A percentile compares a stretch with the other conserved stretches of the same genome.
phyloP scores from a whole-genome alignment of 2,113 vertebrate genomes.

The Clarias batrachus region DNA sequence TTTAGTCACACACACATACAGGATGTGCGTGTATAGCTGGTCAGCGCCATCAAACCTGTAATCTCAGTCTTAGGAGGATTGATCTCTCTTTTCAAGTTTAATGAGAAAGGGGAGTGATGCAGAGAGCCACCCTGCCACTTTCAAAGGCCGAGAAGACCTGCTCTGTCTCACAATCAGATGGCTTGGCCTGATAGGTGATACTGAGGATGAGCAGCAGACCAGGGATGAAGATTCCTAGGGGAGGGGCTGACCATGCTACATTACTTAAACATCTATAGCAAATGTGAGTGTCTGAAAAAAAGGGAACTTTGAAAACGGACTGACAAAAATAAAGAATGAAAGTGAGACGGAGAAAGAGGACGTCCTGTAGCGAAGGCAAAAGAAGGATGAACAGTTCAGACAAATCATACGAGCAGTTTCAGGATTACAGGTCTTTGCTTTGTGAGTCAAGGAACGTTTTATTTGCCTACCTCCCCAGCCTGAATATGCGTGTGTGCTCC shows the following conservation, averaged over 20 bases:
- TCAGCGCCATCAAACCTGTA: slow-evolving; percentile 66
- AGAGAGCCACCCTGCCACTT: slow-evolving; percentile 63
- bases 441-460: slow-evolving; percentile 56
- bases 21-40: slow-evolving; percentile 62
- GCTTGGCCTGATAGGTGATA: slow-evolving; percentile 83
- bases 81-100: slow-evolving; percentile 90
- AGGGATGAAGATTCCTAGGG: slow-evolving; percentile 73
- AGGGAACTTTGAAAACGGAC: background rate
- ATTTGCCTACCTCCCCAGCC: slow-evolving; percentile 49
- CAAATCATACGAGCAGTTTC: slow-evolving; percentile 32
- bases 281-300: slow-evolving; percentile 5
- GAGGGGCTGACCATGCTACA: slow-evolving; percentile 27
- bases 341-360: background rate
- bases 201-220: slow-evolving; percentile 78
- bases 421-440: slow-evolving; percentile 63
- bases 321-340: slow-evolving; percentile 17
- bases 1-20: slow-evolving; percentile 50
- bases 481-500: slow-evolving; percentile 45
- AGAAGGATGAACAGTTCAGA: background rate
- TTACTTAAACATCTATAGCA: background rate
- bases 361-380: slow-evolving; percentile 17
- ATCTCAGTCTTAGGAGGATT: slow-evolving; percentile 80
- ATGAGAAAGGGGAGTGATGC: slow-evolving; percentile 84
- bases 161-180: slow-evolving; percentile 89
- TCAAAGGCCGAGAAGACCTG: slow-evolving; percentile 86